These are phyloP conservation scores for Amyelois transitella DNA, from an alignment of 1,140 invertebrate species.

Conservation along the genomic window DNA sequence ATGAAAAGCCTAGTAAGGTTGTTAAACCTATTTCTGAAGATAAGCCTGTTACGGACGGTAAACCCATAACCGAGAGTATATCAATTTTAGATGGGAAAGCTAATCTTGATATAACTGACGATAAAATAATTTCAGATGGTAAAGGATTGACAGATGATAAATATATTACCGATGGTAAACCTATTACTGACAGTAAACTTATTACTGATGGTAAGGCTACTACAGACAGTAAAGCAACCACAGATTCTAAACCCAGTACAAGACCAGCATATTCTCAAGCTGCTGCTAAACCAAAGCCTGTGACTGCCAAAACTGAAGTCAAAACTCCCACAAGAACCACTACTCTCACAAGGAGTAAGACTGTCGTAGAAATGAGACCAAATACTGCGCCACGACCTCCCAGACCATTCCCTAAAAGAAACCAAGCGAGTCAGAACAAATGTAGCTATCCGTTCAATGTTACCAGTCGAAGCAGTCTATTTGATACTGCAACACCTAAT, in stretches of 20 bases:
- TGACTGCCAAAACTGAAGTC: constrained; percentile 42
- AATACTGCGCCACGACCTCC: background rate
- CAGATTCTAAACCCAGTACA: constrained; percentile 28
- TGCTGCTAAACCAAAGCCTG: constrained; percentile 69
- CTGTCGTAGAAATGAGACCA: constrained; percentile 74
- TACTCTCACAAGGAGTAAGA: constrained; percentile 71
- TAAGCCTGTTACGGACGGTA: too few relatives aligned
- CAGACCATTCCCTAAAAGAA: background rate
- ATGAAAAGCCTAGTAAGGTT: too few relatives aligned
- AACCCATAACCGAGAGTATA: too few relatives aligned
- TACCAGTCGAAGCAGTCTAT: background rate
- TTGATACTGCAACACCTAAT: background rate
- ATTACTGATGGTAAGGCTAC: constrained; percentile 1
- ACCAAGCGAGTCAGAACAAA: background rate
- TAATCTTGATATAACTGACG: too few relatives aligned
- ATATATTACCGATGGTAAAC: constrained; percentile 3
- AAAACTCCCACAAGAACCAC: constrained; percentile 39
- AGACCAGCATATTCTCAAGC: constrained; percentile 71
- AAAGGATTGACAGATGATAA: too few relatives aligned
- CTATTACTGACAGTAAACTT: too few relatives aligned
- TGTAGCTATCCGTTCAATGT: background rate
- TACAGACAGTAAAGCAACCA: constrained; percentile 23
- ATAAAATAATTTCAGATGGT: too few relatives aligned
- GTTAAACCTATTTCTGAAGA: too few relatives aligned
- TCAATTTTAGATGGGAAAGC: too few relatives aligned